phyloP scores from a whole-genome alignment of 2,797 vertebrate species.

The Furcifer pardalis region DNA sequence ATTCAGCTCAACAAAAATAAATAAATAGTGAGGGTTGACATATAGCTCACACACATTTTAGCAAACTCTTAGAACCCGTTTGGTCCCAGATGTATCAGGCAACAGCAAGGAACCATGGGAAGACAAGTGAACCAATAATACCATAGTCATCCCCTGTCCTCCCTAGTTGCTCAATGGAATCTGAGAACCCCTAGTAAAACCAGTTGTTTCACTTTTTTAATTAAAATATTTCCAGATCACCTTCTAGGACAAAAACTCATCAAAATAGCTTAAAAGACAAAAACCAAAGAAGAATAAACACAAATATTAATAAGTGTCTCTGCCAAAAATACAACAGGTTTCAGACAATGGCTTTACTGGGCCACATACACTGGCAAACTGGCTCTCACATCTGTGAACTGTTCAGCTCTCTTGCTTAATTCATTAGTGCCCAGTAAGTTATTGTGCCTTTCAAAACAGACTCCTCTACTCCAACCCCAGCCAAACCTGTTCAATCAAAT shows the following conservation, averaged over 20 bases:
- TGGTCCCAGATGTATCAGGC: background rate
- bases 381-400: background rate
- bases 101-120: background rate
- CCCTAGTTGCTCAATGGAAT: background rate
- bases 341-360: background rate
- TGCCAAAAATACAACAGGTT: background rate
- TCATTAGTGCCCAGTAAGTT: background rate
- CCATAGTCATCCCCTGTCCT: background rate
- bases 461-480: background rate
- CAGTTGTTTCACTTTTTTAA: no score
- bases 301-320: background rate
- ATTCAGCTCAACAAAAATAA: background rate
- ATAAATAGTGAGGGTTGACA: background rate
- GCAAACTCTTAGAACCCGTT: background rate
- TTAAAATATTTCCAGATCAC: no score
- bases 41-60: background rate
- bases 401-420: background rate
- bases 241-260: no score
- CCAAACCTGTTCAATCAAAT: background rate
- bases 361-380: no score
- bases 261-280: background rate
- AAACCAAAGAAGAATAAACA: no score
- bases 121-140: background rate
- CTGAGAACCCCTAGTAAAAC: no score
- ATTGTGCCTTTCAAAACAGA: background rate